phyloP scores from a whole-genome alignment of 2,888 invertebrate genomes.

The Callyntrura guangdongensis region DNA sequence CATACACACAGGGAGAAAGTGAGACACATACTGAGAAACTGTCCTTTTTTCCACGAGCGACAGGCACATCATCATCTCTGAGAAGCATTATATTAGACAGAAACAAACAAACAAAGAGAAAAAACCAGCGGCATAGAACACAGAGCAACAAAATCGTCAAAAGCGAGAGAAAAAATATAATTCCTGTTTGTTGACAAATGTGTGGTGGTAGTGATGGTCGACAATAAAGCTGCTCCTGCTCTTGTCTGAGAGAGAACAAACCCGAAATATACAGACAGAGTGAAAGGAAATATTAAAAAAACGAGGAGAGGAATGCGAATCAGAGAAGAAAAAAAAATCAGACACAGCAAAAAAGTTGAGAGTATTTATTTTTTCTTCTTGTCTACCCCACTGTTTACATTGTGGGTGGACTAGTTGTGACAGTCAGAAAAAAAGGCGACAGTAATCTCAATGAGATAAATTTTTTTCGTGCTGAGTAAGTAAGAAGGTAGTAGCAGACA shows the following conservation, averaged over 20 bases:
- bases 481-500: no score
- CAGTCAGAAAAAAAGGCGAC: neutral
- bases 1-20: neutral
- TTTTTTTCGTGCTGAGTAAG: no score
- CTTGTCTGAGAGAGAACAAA: neutral
- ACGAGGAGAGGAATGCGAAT: neutral
- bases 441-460: no score
- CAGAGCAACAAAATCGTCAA: no score
- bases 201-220: conserved; percentile 31
- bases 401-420: neutral
- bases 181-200: conserved; percentile 66
- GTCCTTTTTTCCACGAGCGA: no score
- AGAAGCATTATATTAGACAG: neutral
- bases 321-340: neutral
- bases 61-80: neutral
- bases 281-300: neutral
- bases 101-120: neutral
- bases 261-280: no score
- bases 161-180: neutral
- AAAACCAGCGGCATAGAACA: neutral
- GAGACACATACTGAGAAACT: no score
- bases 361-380: neutral
- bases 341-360: neutral
- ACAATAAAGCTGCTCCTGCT: neutral
- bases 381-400: neutral